Evolutionary conservation across 2,888 invertebrate genomes (phyloP), one percentile per base, ranked within the genome.

Genomic region (Caenorhabditis virilis): DNA sequence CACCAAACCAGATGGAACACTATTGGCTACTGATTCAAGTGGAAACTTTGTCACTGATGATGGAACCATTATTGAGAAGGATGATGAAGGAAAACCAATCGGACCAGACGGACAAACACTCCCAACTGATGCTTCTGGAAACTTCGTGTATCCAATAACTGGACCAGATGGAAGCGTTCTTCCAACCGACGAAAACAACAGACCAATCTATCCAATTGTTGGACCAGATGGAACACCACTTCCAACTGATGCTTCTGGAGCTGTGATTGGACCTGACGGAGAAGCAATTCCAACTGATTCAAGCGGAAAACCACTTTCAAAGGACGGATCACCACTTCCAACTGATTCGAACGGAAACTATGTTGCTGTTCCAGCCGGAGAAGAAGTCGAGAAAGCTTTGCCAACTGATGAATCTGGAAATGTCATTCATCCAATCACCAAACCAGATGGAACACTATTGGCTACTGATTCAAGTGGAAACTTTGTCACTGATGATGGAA

Each of bases 361-460:
- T 33, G 46, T 61, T 16, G 45, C 23, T 35, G 49, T 39, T 20
- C 54, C 54, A 5, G 33, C 36, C 36, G 22, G 53, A 64, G 65
- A 48, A 13, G 22, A 7, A 38, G 49, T 27, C 5, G 43, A 42
- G 15, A 49, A 50, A 26, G 42, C 45, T 20, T n/a, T 57, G 1
- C 60, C 69, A 45, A 52, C 69, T 56, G 55, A 60, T 39, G 47
- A 61, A 46, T 42, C 50, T 48, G 49, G 62, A 42, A 69, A 64
- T 50, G 63, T 58, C 38, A 58, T 64, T 30, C 45, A 64, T 20
- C 69, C 69, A 26, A 35, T 68, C 20, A 48, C 48, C 7, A 38
- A 45, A 5, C 56, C 51, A 23, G 64, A 69, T 46, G 69, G 69
- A 54, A 58, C 39, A 15, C 43, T 43, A 35, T 53, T 66, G 13